phyloP scores from a whole-genome alignment of 2,113 vertebrate species.

The Hippocampus barbouri region DNA sequence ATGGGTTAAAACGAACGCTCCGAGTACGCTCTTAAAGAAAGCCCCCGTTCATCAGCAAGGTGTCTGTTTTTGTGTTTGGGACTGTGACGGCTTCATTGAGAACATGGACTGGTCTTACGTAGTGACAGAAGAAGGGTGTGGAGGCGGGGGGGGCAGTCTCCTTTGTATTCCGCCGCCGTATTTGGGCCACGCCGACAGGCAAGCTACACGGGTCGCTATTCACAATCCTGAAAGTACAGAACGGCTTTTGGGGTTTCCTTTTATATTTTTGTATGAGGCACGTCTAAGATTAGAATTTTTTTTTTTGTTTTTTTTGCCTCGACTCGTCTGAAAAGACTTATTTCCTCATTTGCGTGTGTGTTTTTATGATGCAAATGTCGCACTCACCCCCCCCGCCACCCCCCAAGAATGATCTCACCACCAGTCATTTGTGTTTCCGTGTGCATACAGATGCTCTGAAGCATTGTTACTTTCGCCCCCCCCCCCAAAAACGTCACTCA shows the following conservation, averaged over 20 bases:
- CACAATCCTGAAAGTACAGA: slow-evolving; percentile 64
- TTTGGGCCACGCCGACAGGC: slow-evolving; percentile 56
- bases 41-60: slow-evolving; percentile 22
- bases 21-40: slow-evolving; percentile 24
- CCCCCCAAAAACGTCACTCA: neutral
- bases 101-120: slow-evolving; percentile 57
- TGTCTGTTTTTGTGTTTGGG: slow-evolving; percentile 37
- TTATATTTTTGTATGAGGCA: slow-evolving; percentile 1
- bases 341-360: slow-evolving; percentile 28
- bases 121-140: slow-evolving; percentile 32
- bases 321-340: slow-evolving; percentile 16
- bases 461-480: neutral
- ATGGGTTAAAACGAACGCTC: slow-evolving; percentile 56
- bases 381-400: slow-evolving; percentile 3
- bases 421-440: slow-evolving; percentile 30
- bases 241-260: slow-evolving; percentile 40
- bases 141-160: slow-evolving; percentile 36
- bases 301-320: neutral
- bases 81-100: slow-evolving; percentile 56
- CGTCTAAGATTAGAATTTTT: neutral
- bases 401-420: slow-evolving; percentile 41
- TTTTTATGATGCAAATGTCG: slow-evolving; percentile 53
- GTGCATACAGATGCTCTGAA: slow-evolving; percentile 6
- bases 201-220: slow-evolving; percentile 54
- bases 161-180: slow-evolving; percentile 67